Evolutionary conservation across 2,797 vertebrate species (phyloP).

Genomic region (Heliangelus exortis): DNA sequence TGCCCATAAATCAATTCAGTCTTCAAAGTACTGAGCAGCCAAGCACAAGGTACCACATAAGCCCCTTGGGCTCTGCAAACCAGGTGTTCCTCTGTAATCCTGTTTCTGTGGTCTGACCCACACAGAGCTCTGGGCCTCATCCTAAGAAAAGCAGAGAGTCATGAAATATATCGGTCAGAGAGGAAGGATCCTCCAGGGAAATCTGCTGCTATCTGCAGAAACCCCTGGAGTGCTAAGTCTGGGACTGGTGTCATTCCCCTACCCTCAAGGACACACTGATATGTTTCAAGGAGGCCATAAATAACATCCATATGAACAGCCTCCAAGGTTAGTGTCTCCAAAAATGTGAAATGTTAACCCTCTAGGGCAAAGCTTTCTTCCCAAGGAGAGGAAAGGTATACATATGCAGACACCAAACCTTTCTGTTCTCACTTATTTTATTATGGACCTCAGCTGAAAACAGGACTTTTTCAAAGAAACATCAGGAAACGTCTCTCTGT

Average conservation of each 20-base stretch:
- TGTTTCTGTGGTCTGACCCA: neutral
- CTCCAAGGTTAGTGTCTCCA: neutral
- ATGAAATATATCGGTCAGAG: neutral
- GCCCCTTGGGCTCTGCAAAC: neutral
- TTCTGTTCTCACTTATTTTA: neutral
- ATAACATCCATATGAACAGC: neutral
- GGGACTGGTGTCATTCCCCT: neutral
- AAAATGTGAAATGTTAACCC: neutral
- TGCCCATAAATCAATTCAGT: neutral
- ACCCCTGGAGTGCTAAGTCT: neutral
- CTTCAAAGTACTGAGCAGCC: neutral
- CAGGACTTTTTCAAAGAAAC: neutral
- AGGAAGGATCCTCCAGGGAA: neutral
- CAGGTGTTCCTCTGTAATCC: neutral
- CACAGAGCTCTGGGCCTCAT: neutral
- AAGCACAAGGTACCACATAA: neutral
- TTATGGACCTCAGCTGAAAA: neutral
- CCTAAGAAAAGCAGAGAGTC: neutral
- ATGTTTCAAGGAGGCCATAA: slow-evolving; percentile 2
- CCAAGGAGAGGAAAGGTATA: neutral
- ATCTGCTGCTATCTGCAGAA: neutral
- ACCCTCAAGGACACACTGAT: neutral
- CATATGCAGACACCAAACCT: neutral
- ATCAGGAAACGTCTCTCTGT: neutral
- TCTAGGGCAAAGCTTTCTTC: neutral